A percentile compares a stretch with the other conserved stretches of the same genome.
phyloP scores from a whole-genome alignment of 2,797 vertebrate species.

The Falco cherrug region DNA sequence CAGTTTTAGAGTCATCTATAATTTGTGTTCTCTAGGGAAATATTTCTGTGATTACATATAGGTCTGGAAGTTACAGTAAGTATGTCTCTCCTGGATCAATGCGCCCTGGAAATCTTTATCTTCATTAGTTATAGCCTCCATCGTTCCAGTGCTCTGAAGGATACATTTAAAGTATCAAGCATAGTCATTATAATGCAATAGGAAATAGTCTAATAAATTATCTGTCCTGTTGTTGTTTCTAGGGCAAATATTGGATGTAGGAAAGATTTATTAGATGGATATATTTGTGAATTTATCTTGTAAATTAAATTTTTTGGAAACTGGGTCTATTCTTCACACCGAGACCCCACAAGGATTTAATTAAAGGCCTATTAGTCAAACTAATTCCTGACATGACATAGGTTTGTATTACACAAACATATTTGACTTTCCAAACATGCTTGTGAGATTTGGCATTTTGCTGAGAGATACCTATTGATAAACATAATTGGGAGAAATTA shows the following conservation, averaged over 20 bases:
- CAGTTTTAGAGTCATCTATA: constrained; percentile 60
- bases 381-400: constrained; percentile 81
- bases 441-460: constrained; percentile 73
- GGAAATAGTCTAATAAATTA: constrained; percentile 65
- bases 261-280: constrained; percentile 68
- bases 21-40: constrained; percentile 58
- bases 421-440: constrained; percentile 78
- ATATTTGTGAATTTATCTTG: constrained; percentile 77
- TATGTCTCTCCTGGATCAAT: constrained; percentile 46
- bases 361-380: constrained; percentile 82
- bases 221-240: constrained; percentile 59
- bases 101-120: constrained; percentile 34
- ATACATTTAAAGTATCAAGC: background rate
- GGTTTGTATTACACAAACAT: constrained; percentile 80
- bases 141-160: constrained; percentile 22
- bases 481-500: constrained; percentile 71
- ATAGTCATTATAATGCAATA: constrained; percentile 45
- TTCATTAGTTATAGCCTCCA: constrained; percentile 44
- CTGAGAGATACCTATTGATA: constrained; percentile 78
- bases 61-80: constrained; percentile 43
- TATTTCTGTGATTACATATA: constrained; percentile 52
- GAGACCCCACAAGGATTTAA: constrained; percentile 82
- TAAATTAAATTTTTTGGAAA: constrained; percentile 76
- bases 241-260: constrained; percentile 44
- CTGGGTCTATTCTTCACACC: constrained; percentile 68